Base-by-base conservation (phyloP, 1,140 invertebrate genomes). In the Zelostemma sp. region DNA sequence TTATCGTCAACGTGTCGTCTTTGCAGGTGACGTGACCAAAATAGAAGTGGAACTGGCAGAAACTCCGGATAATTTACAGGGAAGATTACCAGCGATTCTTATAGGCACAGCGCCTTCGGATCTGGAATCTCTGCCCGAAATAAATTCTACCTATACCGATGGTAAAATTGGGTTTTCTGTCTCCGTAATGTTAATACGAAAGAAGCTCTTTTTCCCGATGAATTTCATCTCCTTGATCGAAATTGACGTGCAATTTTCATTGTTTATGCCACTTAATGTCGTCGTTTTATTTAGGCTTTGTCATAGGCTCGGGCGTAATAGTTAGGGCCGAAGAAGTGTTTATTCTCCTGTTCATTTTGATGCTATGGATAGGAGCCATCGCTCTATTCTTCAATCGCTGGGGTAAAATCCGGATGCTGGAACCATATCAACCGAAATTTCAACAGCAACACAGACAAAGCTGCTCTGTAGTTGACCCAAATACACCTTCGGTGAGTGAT, bases 331-430 rank as follows among this genome's bases (percentile, higher is more conserved):
- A 94, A 79, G 93, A 94, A 77, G 89, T 91, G 0, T 85, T 92
- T 9, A 91, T 94, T 47, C 92, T 94, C 3, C 84, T 91, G 1
- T 85, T 93, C 43, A 92, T 93, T 0, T 82, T 94, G 0, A 79
- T 93, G 1, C 85, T 93, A 1, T 94, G 93, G 93, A 88, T 92
- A 6, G 92, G 89, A 0, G 92, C 92, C 5, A 93, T 94, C 14
- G 89, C 90, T 0, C 84, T 94, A 4, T 93, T 93, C 82, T 93
- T 94, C 86, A 93, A 93, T 84, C 89, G 93, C 48, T 95, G 93
- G 93, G 93, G 93, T 56, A 94, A 95, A 85, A 95, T 95, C 61
- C 88, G 93, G 62, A 93, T 93, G 93, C 80, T 94, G 80, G 91
- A 93, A 76, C 93, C 92, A 2, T 94, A 93, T 81, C 93, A 93